Evolutionary conservation across 2,113 vertebrate species (phyloP).

Genomic region (Phrynocephalus versicolor): DNA sequence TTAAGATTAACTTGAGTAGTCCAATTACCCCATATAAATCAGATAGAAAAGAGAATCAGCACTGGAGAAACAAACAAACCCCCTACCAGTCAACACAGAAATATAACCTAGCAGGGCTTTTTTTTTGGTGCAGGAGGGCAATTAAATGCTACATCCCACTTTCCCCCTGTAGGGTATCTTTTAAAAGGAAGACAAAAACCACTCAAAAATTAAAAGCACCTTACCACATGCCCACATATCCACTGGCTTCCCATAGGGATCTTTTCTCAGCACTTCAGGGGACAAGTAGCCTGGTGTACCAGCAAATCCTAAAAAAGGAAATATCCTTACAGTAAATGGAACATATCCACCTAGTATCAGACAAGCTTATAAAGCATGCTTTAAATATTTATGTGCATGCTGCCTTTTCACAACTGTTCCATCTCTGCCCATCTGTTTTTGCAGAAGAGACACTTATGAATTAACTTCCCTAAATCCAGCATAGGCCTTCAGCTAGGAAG

Average conservation of each 20-base stretch:
- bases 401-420: neutral
- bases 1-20: neutral
- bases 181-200: neutral
- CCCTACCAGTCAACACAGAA: neutral
- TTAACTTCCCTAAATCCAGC: neutral
- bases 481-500: neutral
- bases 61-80: neutral
- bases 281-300: slow-evolving; percentile 97
- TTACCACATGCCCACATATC: slow-evolving; percentile 99
- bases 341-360: neutral
- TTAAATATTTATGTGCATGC: neutral
- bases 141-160: neutral
- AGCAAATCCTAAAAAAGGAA: slow-evolving; percentile 84
- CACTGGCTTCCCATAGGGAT: slow-evolving; percentile 96
- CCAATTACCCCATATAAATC: neutral
- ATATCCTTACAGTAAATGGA: neutral
- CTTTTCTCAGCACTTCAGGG: slow-evolving; percentile 94
- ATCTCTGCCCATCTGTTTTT: neutral
- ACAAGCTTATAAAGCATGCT: neutral
- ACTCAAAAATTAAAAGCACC: slow-evolving; percentile 41
- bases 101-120: neutral
- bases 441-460: neutral
- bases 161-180: neutral
- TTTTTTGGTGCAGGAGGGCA: neutral
- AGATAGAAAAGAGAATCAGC: neutral